A percentile compares a stretch with the other conserved stretches of the same genome.
phyloP scores from a whole-genome alignment of 2,797 vertebrate species.

The Helarctos malayanus region DNA sequence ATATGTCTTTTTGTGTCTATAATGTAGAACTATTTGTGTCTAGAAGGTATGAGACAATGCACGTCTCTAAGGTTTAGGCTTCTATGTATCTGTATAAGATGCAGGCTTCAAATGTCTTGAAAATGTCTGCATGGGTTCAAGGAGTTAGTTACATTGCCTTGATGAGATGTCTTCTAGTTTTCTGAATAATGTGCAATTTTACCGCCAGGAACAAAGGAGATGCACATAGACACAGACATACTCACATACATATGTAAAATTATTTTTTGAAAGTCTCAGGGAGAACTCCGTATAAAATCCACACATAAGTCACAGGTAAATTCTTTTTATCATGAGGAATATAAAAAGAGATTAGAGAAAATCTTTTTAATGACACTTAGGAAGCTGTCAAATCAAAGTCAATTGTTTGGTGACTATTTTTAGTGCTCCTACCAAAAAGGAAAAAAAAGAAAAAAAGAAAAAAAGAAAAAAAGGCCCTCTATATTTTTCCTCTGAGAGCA shows the following conservation, averaged over 20 bases:
- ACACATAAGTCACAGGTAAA: not conserved
- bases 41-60: not conserved
- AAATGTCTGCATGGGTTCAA: not conserved
- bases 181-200: not conserved
- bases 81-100: not conserved
- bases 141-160: not conserved
- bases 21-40: not conserved
- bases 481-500: not conserved
- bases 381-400: constrained; percentile 9
- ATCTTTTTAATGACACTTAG: constrained; percentile 8
- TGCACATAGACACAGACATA: not conserved
- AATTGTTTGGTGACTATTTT: constrained; percentile 44
- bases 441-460: not conserved
- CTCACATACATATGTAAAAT: not conserved
- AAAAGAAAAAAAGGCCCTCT: not conserved
- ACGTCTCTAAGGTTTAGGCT: not conserved
- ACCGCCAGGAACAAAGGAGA: not conserved
- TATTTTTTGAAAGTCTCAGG: not conserved
- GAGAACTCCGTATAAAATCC: not conserved
- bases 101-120: not conserved
- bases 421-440: not conserved
- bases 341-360: constrained; percentile 18
- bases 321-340: not conserved
- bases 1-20: not conserved
- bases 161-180: not conserved